A percentile compares a stretch with the other conserved stretches of the same genome.
Evolutionary conservation across 30 jellyfish, hydroid and myxozoan species (phyloP).

Genomic region (Clytia hemisphaerica): DNA sequence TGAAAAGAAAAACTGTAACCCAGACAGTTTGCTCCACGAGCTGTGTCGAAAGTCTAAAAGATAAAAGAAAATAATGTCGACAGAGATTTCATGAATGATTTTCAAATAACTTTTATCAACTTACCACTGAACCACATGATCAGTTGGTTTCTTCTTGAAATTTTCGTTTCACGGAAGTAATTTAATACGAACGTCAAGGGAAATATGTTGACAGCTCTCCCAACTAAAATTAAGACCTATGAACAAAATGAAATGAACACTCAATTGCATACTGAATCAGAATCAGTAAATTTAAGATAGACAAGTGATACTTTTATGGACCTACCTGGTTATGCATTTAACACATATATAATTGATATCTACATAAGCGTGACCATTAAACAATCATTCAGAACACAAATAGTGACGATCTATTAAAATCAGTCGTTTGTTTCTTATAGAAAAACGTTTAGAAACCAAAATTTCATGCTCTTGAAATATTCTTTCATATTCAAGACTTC

Average conservation of each 20-base stretch:
- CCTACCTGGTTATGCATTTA: no score
- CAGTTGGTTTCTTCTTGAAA: constrained; percentile 61
- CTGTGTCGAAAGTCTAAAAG: neutral
- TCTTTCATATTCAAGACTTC: no score
- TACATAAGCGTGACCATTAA: no score
- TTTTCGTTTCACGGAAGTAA: constrained; percentile 82
- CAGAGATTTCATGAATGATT: neutral
- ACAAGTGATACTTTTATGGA: no score
- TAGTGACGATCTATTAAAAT: no score
- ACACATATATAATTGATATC: no score
- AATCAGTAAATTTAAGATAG: neutral
- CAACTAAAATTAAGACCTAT: constrained; percentile 70
- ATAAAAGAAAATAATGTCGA: neutral
- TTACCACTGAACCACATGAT: constrained; percentile 97
- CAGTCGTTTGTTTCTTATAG: no score
- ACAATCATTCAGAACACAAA: no score
- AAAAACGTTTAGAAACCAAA: no score
- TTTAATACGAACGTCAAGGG: constrained; percentile 77
- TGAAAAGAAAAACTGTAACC: no score
- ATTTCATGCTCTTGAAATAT: neutral
- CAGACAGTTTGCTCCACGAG: neutral
- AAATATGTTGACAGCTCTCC: constrained; percentile 85
- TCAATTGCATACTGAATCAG: neutral
- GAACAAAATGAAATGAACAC: constrained; percentile 16
- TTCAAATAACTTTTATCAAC: neutral